phyloP scores from a whole-genome alignment of 2,113 vertebrate species.

The Toxotes chatareus region DNA sequence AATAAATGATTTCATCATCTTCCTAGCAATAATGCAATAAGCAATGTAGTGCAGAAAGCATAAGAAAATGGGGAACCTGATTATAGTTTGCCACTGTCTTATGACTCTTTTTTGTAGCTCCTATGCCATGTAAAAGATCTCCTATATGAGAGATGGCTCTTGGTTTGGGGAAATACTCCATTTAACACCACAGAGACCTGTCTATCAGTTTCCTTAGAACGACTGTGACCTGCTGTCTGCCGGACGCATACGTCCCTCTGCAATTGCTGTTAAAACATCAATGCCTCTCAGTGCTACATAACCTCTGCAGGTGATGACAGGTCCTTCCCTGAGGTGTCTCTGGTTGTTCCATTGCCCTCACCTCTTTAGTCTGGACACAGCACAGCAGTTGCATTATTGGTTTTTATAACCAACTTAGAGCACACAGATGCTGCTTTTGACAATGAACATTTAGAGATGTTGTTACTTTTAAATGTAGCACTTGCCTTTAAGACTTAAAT shows the following conservation, averaged over 20 bases:
- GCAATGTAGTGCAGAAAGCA: conserved; percentile 12
- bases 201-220: conserved; percentile 20
- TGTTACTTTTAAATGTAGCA: neutral
- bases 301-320: conserved; percentile 47
- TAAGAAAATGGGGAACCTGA: neutral
- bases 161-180: conserved; percentile 1
- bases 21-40: conserved; percentile 25
- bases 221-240: conserved; percentile 31
- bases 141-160: neutral
- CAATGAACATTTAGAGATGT: neutral
- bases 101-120: neutral
- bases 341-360: conserved; percentile 28
- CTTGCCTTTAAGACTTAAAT: neutral
- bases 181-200: conserved; percentile 3
- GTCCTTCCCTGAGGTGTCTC: conserved; percentile 26
- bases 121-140: neutral
- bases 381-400: conserved; percentile 20
- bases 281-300: conserved; percentile 10
- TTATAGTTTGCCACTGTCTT: neutral
- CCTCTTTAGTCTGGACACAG: conserved; percentile 10
- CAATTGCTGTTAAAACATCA: conserved; percentile 38
- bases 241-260: conserved; percentile 4
- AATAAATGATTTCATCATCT: conserved; percentile 34
- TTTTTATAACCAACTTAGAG: conserved; percentile 1
- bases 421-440: neutral